Evolutionary conservation across 2,113 vertebrate species (phyloP).

Genomic region (Phyllostomus hastatus): DNA sequence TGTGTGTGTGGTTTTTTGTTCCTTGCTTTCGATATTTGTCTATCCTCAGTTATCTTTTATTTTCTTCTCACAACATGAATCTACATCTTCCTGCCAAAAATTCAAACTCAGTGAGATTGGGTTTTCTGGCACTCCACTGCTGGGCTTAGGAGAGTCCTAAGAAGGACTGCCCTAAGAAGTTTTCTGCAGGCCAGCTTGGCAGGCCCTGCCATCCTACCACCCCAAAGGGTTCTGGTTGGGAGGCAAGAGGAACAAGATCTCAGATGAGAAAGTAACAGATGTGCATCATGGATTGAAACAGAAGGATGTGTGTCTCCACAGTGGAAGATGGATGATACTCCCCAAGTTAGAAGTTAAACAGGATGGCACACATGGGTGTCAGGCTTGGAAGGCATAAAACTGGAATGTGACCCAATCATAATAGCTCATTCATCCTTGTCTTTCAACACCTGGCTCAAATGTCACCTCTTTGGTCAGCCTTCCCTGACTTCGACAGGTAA

Average conservation of each 20-base stretch:
- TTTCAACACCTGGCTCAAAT: constrained; percentile 15
- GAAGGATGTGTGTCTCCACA: background rate
- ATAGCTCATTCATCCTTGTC: background rate
- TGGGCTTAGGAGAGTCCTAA: background rate
- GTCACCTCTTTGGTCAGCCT: background rate
- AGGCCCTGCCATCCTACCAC: background rate
- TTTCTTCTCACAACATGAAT: background rate
- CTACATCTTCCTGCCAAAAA: background rate
- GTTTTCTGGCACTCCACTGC: background rate
- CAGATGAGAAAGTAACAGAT: background rate
- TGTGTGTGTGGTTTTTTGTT: background rate
- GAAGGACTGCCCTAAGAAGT: background rate
- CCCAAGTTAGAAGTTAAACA: background rate
- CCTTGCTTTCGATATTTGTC: background rate
- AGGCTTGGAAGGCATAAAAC: background rate
- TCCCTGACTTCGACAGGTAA: background rate
- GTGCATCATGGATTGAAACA: background rate
- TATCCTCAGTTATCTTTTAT: background rate
- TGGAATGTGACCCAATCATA: background rate
- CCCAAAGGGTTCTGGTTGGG: background rate
- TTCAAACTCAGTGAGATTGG: background rate
- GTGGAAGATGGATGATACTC: background rate
- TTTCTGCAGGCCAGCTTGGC: background rate
- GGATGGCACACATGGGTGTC: background rate
- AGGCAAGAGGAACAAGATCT: background rate